Base-by-base conservation (phyloP, 1,140 invertebrate species). In the Sarcophaga bullata region DNA sequence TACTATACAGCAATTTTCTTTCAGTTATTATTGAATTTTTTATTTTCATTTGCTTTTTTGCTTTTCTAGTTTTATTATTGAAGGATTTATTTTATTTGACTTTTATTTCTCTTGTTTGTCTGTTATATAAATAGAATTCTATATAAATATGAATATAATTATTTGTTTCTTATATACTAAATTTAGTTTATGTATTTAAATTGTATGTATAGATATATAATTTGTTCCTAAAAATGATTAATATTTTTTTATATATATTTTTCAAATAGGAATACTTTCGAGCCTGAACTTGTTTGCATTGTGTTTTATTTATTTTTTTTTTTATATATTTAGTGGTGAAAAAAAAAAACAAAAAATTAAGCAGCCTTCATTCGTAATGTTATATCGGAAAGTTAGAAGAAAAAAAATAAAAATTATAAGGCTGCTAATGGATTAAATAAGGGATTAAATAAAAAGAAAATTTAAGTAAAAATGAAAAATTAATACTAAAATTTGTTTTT, bases 251-350 rank as follows among this genome's bases (percentile, higher is more conserved):
- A 37, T 37, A 37, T 37, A 37, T 68, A 19, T 68, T 68, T 68
- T 68, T 68, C 73, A 73, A 84, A 84, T 84, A 84, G 83, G 83
- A 84, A 84, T 84, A 78, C 81, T 84, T 75, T 84, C 83, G 81
- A 84, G 81, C 83, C 83, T 84, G 83, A 82, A 84, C 62, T 84
- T 62, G 73, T 84, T 84, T 84, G 62, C 76, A 82, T 84, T 82
- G 62, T 80, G 50, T 80, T 68, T 80, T 80, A 17, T 80, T 49
- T 80, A 17, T 80, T 49, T 83, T 83, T 52, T 62, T 68, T 83
- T 81, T 10, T 81, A 8, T 62, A 54, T 62, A 50, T 72, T 62
- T 81, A 81, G 47, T 81, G 73, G 19, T 50, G 25, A 37, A 37
- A 37, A 54, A 75, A 47, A 82, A 82, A 73, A 7, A 68, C 10